Evolutionary conservation across 2,797 vertebrate species (phyloP), one percentile per base, ranked within the genome.

Genomic region (Eidolon dupreanum): DNA sequence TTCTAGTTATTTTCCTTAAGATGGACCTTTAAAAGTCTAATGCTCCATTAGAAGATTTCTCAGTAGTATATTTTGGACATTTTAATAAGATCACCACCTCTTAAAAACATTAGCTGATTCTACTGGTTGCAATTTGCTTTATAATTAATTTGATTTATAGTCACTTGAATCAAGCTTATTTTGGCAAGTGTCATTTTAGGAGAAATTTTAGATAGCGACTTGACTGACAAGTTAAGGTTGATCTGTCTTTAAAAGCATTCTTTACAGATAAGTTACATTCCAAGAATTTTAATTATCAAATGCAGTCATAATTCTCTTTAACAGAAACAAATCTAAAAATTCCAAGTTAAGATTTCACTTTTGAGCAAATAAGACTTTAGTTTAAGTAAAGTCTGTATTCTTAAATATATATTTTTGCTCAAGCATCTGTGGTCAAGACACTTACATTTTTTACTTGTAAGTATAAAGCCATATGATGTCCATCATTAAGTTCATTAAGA

Each of bases 401-500:
- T 88, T 79, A 90, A 88, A 20, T 96, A 84, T 59, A 24, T n/a
- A 36, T 36, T 93, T 88, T 85, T 95, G n/a, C 66, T 90, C 57
- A 90, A 89, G 43, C n/a, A 74, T 63, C 26, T 79, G 33, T 59
- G 90, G 53, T 96, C 16, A 24, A 41, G 24, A 22, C 71, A 73
- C 19, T 92, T 94, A 93, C 1, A 36, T 77, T 88, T 89, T 84
- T 86, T 75, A 70, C 28, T 90, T 93, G 41, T 73, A 93, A 87
- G 36, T 12, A 59, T 88, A 77, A 97, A 93, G 92, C 26, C 57
- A 88, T 88, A 28, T 82, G 71, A 89, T 94, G 53, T 83, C 28
- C 61, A 41, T 94, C 94, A 89, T 94, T 95, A 92, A 94, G 55
- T 94, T 95, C 61, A 77, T 84, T 87, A 88, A 84, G 77, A 68